Conservation (phyloP, 2,888 invertebrate genomes). For the Nysson spinosus region DNA sequence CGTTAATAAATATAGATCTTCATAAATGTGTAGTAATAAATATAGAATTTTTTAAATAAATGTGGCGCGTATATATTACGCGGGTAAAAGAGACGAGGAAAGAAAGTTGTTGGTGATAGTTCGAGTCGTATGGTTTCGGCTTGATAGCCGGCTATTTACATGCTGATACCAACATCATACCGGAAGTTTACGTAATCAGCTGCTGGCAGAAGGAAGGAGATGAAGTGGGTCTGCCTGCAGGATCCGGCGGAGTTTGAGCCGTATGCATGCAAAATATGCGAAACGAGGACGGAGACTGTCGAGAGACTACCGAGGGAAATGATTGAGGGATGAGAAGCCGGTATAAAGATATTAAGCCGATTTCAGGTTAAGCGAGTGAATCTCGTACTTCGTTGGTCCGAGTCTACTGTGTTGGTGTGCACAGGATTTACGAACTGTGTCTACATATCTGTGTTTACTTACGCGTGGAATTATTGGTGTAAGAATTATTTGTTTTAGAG, state of each 20-base stretch:
- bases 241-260: constrained; percentile 18
- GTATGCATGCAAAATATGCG: constrained; percentile 41
- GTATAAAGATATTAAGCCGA: constrained; percentile 47
- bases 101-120: constrained; percentile 29
- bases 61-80: neutral
- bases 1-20: neutral
- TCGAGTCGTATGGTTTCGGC: constrained; percentile 36
- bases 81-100: neutral
- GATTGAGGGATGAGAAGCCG: neutral
- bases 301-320: constrained; percentile 30
- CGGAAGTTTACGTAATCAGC: constrained; percentile 53
- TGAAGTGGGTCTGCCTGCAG: constrained; percentile 7
- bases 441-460: too few species aligned
- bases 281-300: constrained; percentile 9
- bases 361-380: constrained; percentile 43
- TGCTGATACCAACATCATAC: constrained; percentile 52
- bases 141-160: constrained; percentile 49
- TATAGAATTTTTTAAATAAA: neutral
- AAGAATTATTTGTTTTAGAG: too few species aligned
- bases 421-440: too few species aligned
- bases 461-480: too few species aligned
- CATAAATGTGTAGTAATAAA: too few species aligned
- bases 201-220: constrained; percentile 9
- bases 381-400: too few species aligned
- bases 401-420: too few species aligned